Base-by-base conservation (phyloP, 2,888 invertebrate species). In the Agrotis segetum region DNA sequence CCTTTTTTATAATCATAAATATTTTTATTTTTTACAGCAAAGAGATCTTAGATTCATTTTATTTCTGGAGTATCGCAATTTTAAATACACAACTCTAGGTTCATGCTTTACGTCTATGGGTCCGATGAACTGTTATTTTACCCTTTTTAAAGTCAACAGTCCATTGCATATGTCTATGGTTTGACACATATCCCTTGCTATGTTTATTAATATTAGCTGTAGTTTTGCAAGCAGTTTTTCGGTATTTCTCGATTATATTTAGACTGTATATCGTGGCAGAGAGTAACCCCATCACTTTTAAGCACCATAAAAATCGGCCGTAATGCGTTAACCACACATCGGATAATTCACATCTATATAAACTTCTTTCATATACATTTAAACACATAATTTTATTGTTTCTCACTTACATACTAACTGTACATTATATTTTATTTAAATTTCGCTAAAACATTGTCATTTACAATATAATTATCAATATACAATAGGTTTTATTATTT, bases 351-450 rank as follows among this genome's bases (percentile, higher is more conserved):
- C 75, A 67, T 65, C 21, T 74, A 74, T 59, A 65, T 63, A 62
- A 47, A 56, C 59, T 66, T 66, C 40, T 53, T 67, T 55, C 46
- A 69, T 72, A 55, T 71, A 73, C 65, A 67, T 67, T 66, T 56
- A 67, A 63, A 70, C 72, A 59, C 61, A 66, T 67, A 46, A 61
- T 47, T 70, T 80, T 82, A 82, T 82, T 82, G 83, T 82, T 77
- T 82, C 49, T 80, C 77, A 62, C 83, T 82, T 82, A 82, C 1
- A 56, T 44, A 40, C 77, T 82, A 82, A 64, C 83, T 82, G 82
- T 82, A 82, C 82, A 82, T 61, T 49, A 58, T 66, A 74, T 62
- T 74, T 66, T 66, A 66, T 74, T 61, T 62, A 66, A 73, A 77
- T 74, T 82, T 82, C 47, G 56, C 77, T 83, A 81, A 49, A 69